Evolutionary conservation across 1,140 invertebrate genomes (phyloP).

Genomic region (Campoletis sonorensis): DNA sequence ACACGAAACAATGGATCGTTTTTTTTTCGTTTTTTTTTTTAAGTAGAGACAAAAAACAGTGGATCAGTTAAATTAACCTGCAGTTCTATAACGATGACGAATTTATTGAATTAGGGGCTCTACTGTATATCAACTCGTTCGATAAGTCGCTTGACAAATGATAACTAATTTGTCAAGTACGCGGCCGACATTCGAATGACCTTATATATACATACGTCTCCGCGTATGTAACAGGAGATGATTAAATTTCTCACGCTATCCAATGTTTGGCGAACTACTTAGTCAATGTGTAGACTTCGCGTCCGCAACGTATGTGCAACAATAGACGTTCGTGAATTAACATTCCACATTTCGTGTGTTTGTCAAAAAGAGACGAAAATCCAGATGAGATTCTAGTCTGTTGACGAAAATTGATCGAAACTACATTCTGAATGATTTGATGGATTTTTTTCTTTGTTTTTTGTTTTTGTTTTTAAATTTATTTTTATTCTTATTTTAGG

Average conservation of each 20-base stretch:
- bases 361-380: not conserved
- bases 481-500: too few relatives aligned
- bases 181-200: conserved; percentile 1
- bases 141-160: conserved; percentile 10
- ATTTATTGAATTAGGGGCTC: not conserved
- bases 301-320: not conserved
- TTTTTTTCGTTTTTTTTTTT: too few relatives aligned
- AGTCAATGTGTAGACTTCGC: not conserved
- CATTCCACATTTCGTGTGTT: conserved; percentile 3
- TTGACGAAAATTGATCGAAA: not conserved
- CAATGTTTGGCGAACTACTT: conserved; percentile 17
- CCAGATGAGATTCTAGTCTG: not conserved
- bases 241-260: conserved; percentile 18
- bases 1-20: too few relatives aligned
- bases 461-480: too few relatives aligned
- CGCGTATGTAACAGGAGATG: not conserved
- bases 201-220: not conserved
- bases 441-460: too few relatives aligned
- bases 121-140: not conserved
- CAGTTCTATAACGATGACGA: not conserved
- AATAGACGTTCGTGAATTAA: not conserved
- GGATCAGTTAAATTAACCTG: too few relatives aligned
- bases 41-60: too few relatives aligned
- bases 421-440: not conserved
- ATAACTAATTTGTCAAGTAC: conserved; percentile 15